Base-by-base conservation (phyloP, 2,797 vertebrate species). In the Siniperca obscura region DNA sequence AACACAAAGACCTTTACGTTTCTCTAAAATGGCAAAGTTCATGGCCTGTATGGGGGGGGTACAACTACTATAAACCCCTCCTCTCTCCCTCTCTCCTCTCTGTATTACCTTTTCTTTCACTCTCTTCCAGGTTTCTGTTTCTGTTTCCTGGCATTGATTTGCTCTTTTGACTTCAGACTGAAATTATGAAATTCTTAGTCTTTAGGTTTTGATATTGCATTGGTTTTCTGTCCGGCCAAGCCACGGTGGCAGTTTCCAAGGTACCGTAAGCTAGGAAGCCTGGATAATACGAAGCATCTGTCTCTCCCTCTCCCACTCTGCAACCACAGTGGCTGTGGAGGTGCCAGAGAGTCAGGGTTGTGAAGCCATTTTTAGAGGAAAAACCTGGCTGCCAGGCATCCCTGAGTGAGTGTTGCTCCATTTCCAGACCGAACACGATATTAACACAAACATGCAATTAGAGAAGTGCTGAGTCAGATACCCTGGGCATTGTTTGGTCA, bases 371-470 rank as follows among this genome's bases (percentile, higher is more conserved):
- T 83, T 87, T 84, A 82, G 77, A 83, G 78, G 84, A 83, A 82
- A 90, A 90, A 84, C 76, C 83, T 81, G 89, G 81, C 85, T 87
- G 89, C 86, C 84, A 88, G 84, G 87, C 78, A 83, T 86, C 90
- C 70, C 73, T 22, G 38, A 89, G 70, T 67, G 65, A 90, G 73
- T 72, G 56, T 81, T 80, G 79, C 73, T 85, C 78, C 78, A 22
- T 82, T 90, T 92, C 86, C 86, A 93, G 87, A 78, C 79, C 74
- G 83, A 74, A 89, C 90, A 85, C 42, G 60, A 89, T 88, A 86
- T 80, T 81, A 94, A 88, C 84, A 74, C 89, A 93, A 94, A 94
- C 93, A 91, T 94, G 87, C 83, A 94, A 95, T 96, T 93, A 94
- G 36, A 86, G 76, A 75, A 80, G 76, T 81, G 92, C 94, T 91